These are phyloP conservation scores for Drosophila buzzatii DNA, from an alignment of 2,888 invertebrate species.

Conservation along the genomic window DNA sequence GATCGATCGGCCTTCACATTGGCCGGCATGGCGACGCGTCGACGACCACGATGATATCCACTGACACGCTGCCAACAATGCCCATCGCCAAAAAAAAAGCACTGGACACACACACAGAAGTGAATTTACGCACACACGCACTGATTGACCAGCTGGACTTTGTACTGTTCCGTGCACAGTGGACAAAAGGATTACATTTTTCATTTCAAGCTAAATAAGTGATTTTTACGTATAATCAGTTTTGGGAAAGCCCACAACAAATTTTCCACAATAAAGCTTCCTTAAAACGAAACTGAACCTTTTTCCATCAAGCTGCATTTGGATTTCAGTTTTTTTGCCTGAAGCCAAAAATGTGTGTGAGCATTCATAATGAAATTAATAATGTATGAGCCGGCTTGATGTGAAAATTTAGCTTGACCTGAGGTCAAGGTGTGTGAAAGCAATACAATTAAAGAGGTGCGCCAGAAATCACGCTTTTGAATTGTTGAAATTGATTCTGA, in stretches of 20 bases:
- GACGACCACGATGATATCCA: slow-evolving; percentile 29
- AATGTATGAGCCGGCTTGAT: neutral
- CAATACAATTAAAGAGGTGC: neutral
- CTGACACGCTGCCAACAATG: slow-evolving; percentile 34
- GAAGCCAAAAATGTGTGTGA: neutral
- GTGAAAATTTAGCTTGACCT: neutral
- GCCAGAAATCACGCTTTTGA: neutral
- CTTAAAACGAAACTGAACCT: slow-evolving; percentile 1
- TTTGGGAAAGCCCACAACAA: neutral
- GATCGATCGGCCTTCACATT: slow-evolving; percentile 79
- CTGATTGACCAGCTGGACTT: slow-evolving; percentile 32
- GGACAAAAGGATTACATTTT: slow-evolving; percentile 19
- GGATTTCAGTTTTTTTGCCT: neutral
- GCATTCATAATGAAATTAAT: neutral
- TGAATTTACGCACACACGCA: slow-evolving; percentile 4
- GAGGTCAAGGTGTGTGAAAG: no score
- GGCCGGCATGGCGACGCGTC: slow-evolving; percentile 57
- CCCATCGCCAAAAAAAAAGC: slow-evolving; percentile 56
- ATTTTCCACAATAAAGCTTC: neutral
- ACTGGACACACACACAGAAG: slow-evolving; percentile 4
- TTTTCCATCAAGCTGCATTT: neutral
- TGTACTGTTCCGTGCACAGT: slow-evolving; percentile 23
- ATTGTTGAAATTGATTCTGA: no score
- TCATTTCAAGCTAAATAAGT: neutral
- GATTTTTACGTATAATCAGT: neutral